Evolutionary conservation across 2,113 vertebrate genomes (phyloP).

Genomic region (Nematolebias whitei): DNA sequence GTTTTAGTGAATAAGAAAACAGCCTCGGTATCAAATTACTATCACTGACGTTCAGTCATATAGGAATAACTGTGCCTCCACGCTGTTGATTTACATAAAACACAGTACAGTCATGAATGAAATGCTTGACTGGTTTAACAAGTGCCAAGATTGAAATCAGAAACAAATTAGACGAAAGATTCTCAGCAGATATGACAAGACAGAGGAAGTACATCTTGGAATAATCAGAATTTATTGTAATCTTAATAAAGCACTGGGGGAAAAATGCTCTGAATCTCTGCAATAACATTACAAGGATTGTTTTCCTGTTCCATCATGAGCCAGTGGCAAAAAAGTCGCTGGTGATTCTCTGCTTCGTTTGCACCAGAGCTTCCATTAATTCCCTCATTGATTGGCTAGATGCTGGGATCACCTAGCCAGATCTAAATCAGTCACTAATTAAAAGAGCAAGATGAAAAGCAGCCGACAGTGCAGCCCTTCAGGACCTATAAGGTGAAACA

Average conservation of each 20-base stretch:
- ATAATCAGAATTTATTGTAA: constrained; percentile 37
- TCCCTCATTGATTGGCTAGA: constrained; percentile 75
- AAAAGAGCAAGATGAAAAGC: constrained; percentile 74
- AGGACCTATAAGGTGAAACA: constrained; percentile 68
- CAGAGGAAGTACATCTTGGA: constrained; percentile 25
- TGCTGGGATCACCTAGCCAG: constrained; percentile 70
- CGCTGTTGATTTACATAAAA: constrained; percentile 54
- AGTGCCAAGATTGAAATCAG: constrained; percentile 46
- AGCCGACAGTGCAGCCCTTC: constrained; percentile 63
- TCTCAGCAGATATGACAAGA: constrained; percentile 43
- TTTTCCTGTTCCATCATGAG: constrained; percentile 32
- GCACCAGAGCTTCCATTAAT: constrained; percentile 66
- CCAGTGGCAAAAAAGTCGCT: constrained; percentile 20
- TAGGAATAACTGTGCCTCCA: constrained; percentile 50
- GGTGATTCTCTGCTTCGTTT: constrained; percentile 38
- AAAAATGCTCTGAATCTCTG: constrained; percentile 17
- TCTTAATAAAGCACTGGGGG: constrained; percentile 12
- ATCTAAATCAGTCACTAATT: constrained; percentile 80
- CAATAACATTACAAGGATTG: constrained; percentile 34
- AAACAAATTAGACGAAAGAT: constrained; percentile 52
- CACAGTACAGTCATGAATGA: constrained; percentile 53
- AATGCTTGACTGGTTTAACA: constrained; percentile 40
- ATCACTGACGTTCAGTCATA: constrained; percentile 40
- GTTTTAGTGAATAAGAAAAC: constrained; percentile 43
- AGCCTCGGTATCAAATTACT: constrained; percentile 35